A percentile compares a stretch with the other conserved stretches of the same genome.
phyloP scores from a whole-genome alignment of 1,140 invertebrate species.

The Aculops lycopersici region DNA sequence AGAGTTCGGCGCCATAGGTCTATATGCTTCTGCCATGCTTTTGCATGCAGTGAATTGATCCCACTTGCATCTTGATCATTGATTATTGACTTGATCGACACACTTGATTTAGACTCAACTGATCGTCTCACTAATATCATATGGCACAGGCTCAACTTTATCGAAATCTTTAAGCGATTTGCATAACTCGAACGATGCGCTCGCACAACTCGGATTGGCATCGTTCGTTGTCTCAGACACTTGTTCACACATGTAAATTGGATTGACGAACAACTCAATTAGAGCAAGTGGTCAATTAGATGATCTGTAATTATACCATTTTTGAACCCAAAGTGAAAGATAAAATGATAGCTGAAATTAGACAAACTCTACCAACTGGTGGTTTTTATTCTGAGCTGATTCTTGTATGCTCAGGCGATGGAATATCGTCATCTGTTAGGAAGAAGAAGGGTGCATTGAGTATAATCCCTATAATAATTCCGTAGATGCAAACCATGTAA shows the following conservation, averaged over 20 bases:
- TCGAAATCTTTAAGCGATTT: neutral
- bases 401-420: neutral
- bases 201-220: no score
- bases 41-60: neutral
- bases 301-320: slow-evolving; percentile 1
- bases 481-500: neutral
- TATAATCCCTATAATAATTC: neutral
- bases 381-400: neutral
- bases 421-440: neutral
- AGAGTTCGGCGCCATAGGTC: neutral
- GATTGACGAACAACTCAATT: no score
- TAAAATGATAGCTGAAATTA: no score
- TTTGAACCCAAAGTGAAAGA: neutral
- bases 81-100: neutral
- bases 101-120: slow-evolving; percentile 1
- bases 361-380: neutral
- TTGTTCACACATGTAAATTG: no score
- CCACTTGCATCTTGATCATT: neutral
- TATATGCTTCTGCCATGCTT: neutral
- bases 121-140: neutral
- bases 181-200: no score
- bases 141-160: neutral
- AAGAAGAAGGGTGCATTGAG: neutral
- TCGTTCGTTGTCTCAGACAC: no score
- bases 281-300: slow-evolving; percentile 6